Evolutionary conservation across 2,888 invertebrate genomes (phyloP).

Genomic region (Serrognathus titanus): DNA sequence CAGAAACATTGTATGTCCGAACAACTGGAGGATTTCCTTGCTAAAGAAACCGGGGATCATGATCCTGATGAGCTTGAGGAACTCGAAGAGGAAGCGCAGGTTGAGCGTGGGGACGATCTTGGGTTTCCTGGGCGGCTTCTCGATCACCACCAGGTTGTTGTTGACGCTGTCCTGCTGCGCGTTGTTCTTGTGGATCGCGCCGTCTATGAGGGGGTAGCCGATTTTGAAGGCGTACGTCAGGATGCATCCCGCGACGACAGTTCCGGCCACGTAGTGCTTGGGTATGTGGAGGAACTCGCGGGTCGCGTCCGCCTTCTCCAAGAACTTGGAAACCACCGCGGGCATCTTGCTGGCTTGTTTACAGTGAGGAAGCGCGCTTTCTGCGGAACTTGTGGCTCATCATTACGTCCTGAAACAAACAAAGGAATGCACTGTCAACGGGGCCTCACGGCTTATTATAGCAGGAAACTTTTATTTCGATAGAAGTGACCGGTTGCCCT

Average conservation of each 20-base stretch:
- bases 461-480: too few species aligned
- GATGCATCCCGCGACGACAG: constrained; percentile 58
- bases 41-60: constrained; percentile 84
- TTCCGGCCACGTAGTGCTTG: constrained; percentile 58
- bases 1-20: constrained; percentile 83
- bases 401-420: too few species aligned
- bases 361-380: too few species aligned
- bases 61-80: constrained; percentile 73
- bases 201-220: constrained; percentile 58
- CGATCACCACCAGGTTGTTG: constrained; percentile 38
- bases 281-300: constrained; percentile 53
- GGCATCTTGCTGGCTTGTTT: constrained; percentile 48
- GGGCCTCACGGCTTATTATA: too few species aligned
- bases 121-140: constrained; percentile 10
- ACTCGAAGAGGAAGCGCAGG: constrained; percentile 71
- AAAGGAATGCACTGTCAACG: too few species aligned
- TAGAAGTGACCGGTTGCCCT: too few species aligned
- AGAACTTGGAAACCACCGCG: constrained; percentile 63
- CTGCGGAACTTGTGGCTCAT: too few species aligned
- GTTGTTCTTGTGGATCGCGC: constrained; percentile 43
- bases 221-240: constrained; percentile 58
- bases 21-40: constrained; percentile 73
- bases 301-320: constrained; percentile 57
- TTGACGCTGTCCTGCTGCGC: constrained; percentile 40
- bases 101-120: constrained; percentile 65